Percentiles rank a stretch among this genome's conserved stretches.
These are phyloP conservation scores for Andrena chrysosceles DNA, from an alignment of 2,888 invertebrate genomes.

Conservation along the genomic window DNA sequence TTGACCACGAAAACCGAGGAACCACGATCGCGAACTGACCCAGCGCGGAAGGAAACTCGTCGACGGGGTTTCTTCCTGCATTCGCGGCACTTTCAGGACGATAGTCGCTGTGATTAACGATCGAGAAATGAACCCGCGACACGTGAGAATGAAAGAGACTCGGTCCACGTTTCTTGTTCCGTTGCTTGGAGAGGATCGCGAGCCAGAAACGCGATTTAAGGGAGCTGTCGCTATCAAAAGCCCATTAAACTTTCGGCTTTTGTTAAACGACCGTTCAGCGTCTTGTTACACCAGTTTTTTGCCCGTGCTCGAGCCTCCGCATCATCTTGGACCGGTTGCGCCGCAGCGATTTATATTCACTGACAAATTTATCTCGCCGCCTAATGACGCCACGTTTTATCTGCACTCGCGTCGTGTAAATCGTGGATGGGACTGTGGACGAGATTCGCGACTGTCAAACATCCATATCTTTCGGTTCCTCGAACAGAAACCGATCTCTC, in stretches of 20 bases:
- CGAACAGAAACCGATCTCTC: not conserved
- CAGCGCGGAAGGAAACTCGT: not conserved
- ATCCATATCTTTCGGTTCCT: not conserved
- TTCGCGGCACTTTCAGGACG: not conserved
- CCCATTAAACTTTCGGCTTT: slow-evolving; percentile 42
- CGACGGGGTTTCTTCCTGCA: not conserved
- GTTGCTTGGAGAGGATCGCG: not conserved
- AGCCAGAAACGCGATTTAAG: no score
- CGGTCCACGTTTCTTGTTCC: not conserved
- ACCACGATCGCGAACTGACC: not conserved
- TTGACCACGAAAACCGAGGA: not conserved
- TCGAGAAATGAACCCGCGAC: slow-evolving; percentile 1
- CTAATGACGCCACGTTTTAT: slow-evolving; percentile 27
- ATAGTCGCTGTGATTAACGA: not conserved
- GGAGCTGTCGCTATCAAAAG: slow-evolving; percentile 40
- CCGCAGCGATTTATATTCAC: slow-evolving; percentile 21
- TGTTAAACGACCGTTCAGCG: slow-evolving; percentile 31
- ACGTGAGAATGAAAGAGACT: not conserved
- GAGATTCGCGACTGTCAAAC: slow-evolving; percentile 15
- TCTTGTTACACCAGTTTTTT: slow-evolving; percentile 30
- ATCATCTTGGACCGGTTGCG: slow-evolving; percentile 17
- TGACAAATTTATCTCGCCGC: slow-evolving; percentile 19
- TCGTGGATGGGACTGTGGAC: not conserved
- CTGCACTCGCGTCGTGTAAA: not conserved
- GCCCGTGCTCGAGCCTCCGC: not conserved